phyloP scores from a whole-genome alignment of 2,797 vertebrate genomes.

The Scomberomorus guttatus region DNA sequence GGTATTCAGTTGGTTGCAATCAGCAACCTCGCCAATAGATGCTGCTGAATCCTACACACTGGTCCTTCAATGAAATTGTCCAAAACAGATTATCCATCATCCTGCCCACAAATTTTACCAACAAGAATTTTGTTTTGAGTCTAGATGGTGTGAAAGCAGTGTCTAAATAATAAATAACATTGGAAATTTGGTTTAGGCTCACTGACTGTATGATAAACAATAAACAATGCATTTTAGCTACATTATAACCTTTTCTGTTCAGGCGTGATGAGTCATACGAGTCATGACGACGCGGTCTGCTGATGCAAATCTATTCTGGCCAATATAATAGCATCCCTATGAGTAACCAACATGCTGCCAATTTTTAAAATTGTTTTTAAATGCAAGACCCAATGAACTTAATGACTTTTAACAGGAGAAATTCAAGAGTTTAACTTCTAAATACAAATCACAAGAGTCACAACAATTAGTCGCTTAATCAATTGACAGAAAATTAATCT shows the following conservation, averaged over 20 bases:
- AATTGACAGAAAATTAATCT: no score
- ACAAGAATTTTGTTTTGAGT: not conserved
- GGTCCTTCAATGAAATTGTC: not conserved
- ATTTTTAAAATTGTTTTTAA: not conserved
- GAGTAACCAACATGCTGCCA: constrained; percentile 2
- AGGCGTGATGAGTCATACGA: not conserved
- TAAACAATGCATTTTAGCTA: not conserved
- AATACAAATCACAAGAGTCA: not conserved
- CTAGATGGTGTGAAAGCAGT: not conserved
- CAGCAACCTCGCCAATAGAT: no score
- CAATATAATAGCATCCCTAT: not conserved
- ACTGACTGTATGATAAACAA: not conserved
- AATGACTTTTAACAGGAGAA: not conserved
- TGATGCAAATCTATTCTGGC: not conserved
- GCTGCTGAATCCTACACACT: no score
- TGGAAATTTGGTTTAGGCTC: not conserved
- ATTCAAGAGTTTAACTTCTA: not conserved
- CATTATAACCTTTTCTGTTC: not conserved
- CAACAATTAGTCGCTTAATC: no score
- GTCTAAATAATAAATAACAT: not conserved
- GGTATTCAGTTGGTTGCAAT: no score
- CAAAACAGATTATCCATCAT: not conserved
- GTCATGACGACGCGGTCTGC: constrained; percentile 22
- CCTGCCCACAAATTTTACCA: not conserved
- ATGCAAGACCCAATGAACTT: not conserved